These are phyloP conservation scores for Lepidurus arcticus DNA, from an alignment of 1,140 invertebrate genomes.

Conservation along the genomic window DNA sequence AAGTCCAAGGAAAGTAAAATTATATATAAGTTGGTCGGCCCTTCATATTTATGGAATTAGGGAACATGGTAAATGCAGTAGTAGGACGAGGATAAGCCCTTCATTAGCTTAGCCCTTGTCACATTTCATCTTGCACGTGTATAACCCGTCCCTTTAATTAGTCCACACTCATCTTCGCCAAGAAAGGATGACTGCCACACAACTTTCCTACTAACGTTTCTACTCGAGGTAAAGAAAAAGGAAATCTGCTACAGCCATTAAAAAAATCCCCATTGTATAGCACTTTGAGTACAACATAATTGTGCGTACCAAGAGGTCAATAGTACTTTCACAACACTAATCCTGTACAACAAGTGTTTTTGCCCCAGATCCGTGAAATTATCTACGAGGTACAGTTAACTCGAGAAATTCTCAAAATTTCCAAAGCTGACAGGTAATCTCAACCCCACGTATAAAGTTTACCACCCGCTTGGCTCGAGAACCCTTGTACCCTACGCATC, in stretches of 20 bases:
- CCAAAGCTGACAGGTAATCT: neutral
- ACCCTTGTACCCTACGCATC: neutral
- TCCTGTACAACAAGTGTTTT: neutral
- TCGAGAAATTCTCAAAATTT: neutral
- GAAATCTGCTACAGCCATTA: too few relatives aligned
- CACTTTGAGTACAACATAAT: too few relatives aligned
- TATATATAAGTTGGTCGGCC: neutral
- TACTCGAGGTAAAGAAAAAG: too few relatives aligned
- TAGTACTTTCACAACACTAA: too few relatives aligned
- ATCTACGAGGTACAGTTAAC: neutral
- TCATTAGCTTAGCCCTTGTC: neutral
- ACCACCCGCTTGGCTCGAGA: neutral
- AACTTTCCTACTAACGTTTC: neutral
- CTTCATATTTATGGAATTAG: neutral
- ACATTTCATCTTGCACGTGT: neutral
- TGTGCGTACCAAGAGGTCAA: too few relatives aligned
- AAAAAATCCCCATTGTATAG: too few relatives aligned
- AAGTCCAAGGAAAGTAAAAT: neutral
- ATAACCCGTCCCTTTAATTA: conserved; percentile 13
- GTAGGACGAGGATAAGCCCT: neutral
- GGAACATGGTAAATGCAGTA: neutral
- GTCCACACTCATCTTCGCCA: neutral
- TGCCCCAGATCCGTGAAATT: neutral
- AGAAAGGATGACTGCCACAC: neutral
- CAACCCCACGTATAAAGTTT: conserved; percentile 7